A percentile compares a stretch with the other conserved stretches of the same genome.
phyloP scores from a whole-genome alignment of 2,113 vertebrate species.

The Leptocoma aspasia region DNA sequence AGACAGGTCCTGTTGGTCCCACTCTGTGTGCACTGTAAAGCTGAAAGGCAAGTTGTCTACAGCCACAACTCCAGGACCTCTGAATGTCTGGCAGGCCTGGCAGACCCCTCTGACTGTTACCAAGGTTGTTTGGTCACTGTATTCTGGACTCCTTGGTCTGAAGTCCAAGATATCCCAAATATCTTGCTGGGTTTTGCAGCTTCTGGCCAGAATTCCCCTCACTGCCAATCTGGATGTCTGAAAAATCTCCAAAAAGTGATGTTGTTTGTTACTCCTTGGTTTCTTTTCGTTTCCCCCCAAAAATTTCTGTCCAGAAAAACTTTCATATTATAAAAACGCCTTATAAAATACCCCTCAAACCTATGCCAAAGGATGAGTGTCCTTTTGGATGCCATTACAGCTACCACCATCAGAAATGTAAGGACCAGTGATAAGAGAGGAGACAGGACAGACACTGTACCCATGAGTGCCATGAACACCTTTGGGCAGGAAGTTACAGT shows the following conservation, averaged over 20 bases:
- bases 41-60: background rate
- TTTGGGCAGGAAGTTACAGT: background rate
- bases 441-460: background rate
- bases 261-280: background rate
- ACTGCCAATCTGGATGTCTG: background rate
- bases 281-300: background rate
- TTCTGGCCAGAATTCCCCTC: background rate
- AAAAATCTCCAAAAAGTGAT: background rate
- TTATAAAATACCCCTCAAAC: background rate
- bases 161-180: background rate
- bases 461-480: background rate
- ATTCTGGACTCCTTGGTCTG: background rate
- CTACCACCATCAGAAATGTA: background rate
- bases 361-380: background rate
- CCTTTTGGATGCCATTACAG: background rate
- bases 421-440: background rate
- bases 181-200: background rate
- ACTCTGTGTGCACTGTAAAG: background rate
- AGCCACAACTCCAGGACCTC: background rate
- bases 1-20: background rate
- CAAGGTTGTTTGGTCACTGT: background rate
- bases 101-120: background rate
- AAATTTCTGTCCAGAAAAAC: background rate
- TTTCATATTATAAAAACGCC: background rate
- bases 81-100: background rate